These are phyloP conservation scores for Hyles lineata DNA, from an alignment of 2,888 invertebrate genomes.

Conservation along the genomic window DNA sequence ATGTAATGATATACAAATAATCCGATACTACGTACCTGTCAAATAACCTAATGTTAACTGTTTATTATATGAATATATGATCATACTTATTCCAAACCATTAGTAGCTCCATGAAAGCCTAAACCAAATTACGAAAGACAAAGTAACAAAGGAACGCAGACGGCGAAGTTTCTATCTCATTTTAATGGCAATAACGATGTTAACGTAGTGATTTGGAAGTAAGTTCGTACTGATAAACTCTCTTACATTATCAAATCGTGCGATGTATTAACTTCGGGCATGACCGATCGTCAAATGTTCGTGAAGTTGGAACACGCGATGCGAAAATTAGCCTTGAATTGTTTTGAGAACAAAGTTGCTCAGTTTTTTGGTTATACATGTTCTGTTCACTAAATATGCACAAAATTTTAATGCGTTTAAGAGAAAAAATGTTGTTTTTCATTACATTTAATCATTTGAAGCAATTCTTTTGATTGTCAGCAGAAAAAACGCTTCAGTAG, in stretches of 20 bases:
- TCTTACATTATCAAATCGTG: constrained; percentile 23
- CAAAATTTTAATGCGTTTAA: background rate
- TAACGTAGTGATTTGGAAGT: constrained; percentile 20
- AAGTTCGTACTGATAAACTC: constrained; percentile 21
- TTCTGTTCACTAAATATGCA: background rate
- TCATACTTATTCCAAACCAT: background rate
- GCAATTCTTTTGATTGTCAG: background rate
- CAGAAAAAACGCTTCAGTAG: background rate
- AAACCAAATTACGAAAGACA: constrained; percentile 15
- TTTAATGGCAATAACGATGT: constrained; percentile 24
- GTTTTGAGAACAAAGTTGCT: constrained; percentile 23
- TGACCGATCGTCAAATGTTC: constrained; percentile 26
- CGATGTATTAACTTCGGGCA: constrained; percentile 26
- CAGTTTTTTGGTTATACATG: constrained; percentile 9
- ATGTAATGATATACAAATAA: too few relatives aligned
- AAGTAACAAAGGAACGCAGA: constrained; percentile 13
- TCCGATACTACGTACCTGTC: too few relatives aligned
- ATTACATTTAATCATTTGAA: background rate
- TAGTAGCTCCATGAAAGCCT: background rate
- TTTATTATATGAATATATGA: background rate
- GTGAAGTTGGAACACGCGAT: constrained; percentile 26
- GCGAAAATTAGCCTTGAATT: constrained; percentile 26
- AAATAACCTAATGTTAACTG: background rate
- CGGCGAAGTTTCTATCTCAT: background rate
- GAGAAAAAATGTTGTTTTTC: background rate